phyloP scores from a whole-genome alignment of 2,888 invertebrate genomes.

The Masnerella sp. region DNA sequence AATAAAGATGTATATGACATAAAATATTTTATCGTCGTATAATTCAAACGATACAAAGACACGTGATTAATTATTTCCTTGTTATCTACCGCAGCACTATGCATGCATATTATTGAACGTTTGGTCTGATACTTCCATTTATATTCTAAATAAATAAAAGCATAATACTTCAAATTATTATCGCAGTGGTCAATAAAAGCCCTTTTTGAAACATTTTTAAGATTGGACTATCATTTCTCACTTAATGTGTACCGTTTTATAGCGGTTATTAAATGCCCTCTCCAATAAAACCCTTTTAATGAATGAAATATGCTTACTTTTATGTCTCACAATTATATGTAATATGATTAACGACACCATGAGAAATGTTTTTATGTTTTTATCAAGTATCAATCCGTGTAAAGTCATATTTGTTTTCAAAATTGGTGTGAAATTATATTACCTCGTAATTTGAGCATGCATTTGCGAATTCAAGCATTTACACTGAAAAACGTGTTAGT shows the following conservation, averaged over 20 bases:
- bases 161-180: not conserved
- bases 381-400: conserved; percentile 5
- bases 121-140: too few species aligned
- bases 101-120: too few species aligned
- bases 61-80: too few species aligned
- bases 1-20: too few species aligned
- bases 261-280: conserved; percentile 18
- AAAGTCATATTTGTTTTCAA: conserved; percentile 13
- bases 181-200: not conserved
- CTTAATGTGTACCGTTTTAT: conserved; percentile 18
- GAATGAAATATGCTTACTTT: conserved; percentile 17
- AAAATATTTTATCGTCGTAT: too few species aligned
- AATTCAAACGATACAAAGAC: too few species aligned
- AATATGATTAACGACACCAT: conserved; percentile 6
- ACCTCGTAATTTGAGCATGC: too few species aligned
- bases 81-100: too few species aligned
- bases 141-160: not conserved
- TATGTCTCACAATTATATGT: conserved; percentile 16
- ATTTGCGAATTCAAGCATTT: too few species aligned
- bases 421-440: conserved; percentile 8
- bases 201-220: conserved; percentile 4
- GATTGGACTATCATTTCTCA: conserved; percentile 9
- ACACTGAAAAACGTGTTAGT: too few species aligned
- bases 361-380: conserved; percentile 16
- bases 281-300: conserved; percentile 11